Evolutionary conservation across 2,888 invertebrate species (phyloP).

Genomic region (Parascotia fuliginaria): DNA sequence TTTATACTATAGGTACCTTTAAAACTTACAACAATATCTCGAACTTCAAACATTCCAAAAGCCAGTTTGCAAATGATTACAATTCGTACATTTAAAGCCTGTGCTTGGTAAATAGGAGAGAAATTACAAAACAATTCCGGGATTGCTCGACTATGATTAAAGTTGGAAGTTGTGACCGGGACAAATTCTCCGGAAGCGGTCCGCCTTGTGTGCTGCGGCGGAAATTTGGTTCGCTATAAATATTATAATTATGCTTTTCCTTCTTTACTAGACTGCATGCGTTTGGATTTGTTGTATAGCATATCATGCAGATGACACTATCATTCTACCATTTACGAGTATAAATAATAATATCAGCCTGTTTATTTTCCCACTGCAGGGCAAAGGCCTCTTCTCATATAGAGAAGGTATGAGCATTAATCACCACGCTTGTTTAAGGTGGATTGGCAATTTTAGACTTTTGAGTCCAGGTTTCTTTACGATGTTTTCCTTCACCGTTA

Average conservation of each 20-base stretch:
- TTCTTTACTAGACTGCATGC: not conserved
- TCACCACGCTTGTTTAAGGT: too few species aligned
- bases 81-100: not conserved
- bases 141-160: slow-evolving; percentile 15
- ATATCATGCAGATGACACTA: not conserved
- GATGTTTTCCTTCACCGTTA: too few species aligned
- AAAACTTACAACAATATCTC: not conserved
- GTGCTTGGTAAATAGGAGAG: not conserved
- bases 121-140: slow-evolving; percentile 8
- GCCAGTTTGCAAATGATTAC: not conserved
- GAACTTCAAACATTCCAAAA: not conserved
- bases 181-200: slow-evolving; percentile 35
- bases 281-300: not conserved
- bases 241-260: not conserved
- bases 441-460: too few species aligned
- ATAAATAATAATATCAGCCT: too few species aligned
- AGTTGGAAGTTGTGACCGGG: slow-evolving; percentile 23
- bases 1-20: too few species aligned
- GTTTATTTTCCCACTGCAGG: too few species aligned
- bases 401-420: too few species aligned
- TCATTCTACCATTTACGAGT: too few species aligned
- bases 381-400: too few species aligned
- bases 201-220: slow-evolving; percentile 17
- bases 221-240: slow-evolving; percentile 22
- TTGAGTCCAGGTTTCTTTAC: too few species aligned